Percentiles rank a stretch among this genome's conserved stretches.
Evolutionary conservation across 37 sponge, comb jelly and placozoan species (phyloP).

Genomic region (Ianthella basta): DNA sequence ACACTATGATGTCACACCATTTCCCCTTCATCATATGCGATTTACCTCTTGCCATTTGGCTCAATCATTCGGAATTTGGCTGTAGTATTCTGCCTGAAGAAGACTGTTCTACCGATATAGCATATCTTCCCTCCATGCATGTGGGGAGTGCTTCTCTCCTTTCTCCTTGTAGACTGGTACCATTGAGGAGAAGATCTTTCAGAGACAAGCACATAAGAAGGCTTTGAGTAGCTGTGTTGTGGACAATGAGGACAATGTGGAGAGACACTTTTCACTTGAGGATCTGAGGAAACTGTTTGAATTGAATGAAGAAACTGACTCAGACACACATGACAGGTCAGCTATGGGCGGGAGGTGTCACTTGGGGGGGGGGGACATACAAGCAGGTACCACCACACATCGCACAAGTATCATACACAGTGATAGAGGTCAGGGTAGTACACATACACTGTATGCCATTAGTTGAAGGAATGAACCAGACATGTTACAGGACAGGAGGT

Average conservation of each 20-base stretch:
- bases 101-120: too few species aligned
- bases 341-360: not conserved
- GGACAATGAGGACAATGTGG: slow-evolving; percentile 94
- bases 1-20: too few species aligned
- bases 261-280: slow-evolving; percentile 89
- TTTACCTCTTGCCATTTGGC: too few species aligned
- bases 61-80: too few species aligned
- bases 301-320: slow-evolving; percentile 77
- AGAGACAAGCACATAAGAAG: slow-evolving; percentile 97
- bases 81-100: too few species aligned
- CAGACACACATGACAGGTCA: slow-evolving; percentile 96
- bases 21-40: too few species aligned
- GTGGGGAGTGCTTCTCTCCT: slow-evolving; percentile 34
- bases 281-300: slow-evolving; percentile 85
- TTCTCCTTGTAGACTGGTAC: slow-evolving; percentile 75
- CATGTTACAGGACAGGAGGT: too few species aligned
- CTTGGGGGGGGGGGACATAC: too few species aligned
- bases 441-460: too few species aligned
- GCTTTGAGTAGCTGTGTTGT: slow-evolving; percentile 98
- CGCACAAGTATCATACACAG: not conserved
- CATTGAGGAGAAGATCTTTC: slow-evolving; percentile 97
- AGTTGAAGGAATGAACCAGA: too few species aligned
- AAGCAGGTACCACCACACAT: not conserved
- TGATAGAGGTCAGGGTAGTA: not conserved
- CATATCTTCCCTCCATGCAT: too few species aligned